Base-by-base conservation (phyloP, 2,888 invertebrate species). In the Ariolimax columbianus region DNA sequence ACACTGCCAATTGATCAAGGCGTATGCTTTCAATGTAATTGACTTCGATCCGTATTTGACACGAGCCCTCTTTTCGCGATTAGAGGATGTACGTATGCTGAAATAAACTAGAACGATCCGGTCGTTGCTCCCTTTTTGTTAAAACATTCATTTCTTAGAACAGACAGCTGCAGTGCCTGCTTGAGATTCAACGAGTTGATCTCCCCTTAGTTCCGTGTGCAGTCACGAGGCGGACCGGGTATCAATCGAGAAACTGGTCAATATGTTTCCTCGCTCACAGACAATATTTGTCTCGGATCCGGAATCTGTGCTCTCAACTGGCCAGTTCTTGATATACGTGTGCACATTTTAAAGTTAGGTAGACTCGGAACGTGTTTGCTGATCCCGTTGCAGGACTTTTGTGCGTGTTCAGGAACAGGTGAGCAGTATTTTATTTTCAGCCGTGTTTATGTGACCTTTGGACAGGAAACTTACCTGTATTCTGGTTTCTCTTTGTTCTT, bases 191-290 rank as follows among this genome's bases (percentile, higher is more conserved):
- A 4, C 1, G n/a, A n/a, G n/a, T n/a, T n/a, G 11, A n/a, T 63
- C 59, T n/a, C n/a, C n/a, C n/a, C 26, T n/a, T 63, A 4, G 59
- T n/a, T n/a, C n/a, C n/a, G 59, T 63, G 59, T 63, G 59, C n/a
- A 63, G 59, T 63, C 59, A 63, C 59, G 59, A 63, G 59, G 59
- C 59, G 23, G n/a, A 63, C n/a, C 59, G 26, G 59, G 59, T 63
- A 63, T 63, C n/a, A 63, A 63, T 63, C 59, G 2, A 7, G n/a
- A n/a, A 63, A n/a, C 59, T 63, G 59, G 59, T 63, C 59, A 63
- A 63, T 63, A 63, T 4, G 59, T 63, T 63, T 63, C 59, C 59
- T 63, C 59, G 59, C 59, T 14, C n/a, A 63, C 59, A 63, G 17
- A 63, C 59, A n/a, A 6, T 63, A 63, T 14, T 63, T n/a, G n/a